Percentiles rank a stretch among this genome's conserved stretches.
Conservation (phyloP, 2,888 invertebrate species). For the Caenorhabditis wallacei region DNA sequence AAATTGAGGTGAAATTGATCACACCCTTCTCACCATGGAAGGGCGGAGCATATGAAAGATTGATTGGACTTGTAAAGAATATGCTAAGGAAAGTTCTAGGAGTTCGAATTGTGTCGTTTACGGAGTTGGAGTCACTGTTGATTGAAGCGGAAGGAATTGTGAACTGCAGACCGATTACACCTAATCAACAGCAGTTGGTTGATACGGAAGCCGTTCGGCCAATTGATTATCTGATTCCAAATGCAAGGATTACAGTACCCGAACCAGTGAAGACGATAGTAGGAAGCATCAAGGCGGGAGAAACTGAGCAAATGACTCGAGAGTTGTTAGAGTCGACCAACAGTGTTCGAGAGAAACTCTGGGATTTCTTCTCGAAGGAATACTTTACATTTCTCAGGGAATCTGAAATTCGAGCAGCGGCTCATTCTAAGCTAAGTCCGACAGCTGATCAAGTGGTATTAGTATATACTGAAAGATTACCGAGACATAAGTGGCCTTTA, state of each 20-base stretch:
- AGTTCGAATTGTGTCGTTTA: neutral
- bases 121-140: neutral
- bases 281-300: neutral
- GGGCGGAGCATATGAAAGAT: constrained; percentile 4
- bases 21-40: constrained; percentile 18
- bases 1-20: neutral
- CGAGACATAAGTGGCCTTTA: constrained; percentile 18
- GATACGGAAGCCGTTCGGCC: constrained; percentile 1
- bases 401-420: neutral
- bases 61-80: constrained; percentile 2
- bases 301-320: constrained; percentile 7
- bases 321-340: neutral
- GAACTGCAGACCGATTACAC: neutral
- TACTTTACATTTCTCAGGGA: neutral
- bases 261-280: neutral
- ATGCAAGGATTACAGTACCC: neutral
- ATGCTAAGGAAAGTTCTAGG: neutral
- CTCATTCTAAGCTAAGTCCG: neutral
- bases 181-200: neutral
- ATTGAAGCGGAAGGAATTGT: constrained; percentile 21
- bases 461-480: neutral
- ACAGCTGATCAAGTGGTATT: neutral
- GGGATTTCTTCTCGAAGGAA: neutral
- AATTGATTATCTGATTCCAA: constrained; percentile 4
- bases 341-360: neutral